Evolutionary conservation across 2,888 invertebrate species (phyloP).

Genomic region (Stegana nigrithorax): DNA sequence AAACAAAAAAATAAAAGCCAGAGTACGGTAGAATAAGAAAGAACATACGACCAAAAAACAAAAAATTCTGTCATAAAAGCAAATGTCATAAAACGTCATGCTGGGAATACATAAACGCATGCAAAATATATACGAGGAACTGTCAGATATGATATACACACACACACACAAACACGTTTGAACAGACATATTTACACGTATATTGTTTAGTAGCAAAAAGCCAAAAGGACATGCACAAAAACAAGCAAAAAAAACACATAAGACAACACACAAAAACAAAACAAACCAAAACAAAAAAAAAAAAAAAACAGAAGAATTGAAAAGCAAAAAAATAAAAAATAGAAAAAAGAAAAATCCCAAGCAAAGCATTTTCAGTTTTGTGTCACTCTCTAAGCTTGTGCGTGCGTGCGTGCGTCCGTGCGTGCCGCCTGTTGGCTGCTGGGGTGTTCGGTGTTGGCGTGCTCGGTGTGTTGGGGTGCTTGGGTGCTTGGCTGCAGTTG

Average conservation of each 20-base stretch:
- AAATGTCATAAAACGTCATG: slow-evolving; percentile 54
- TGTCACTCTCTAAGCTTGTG: too few species aligned
- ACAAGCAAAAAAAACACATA: slow-evolving; percentile 2
- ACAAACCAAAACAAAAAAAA: neutral
- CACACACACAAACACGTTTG: slow-evolving; percentile 2
- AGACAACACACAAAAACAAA: neutral
- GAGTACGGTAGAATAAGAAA: slow-evolving; percentile 32
- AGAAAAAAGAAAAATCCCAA: too few species aligned
- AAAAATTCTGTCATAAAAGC: slow-evolving; percentile 51
- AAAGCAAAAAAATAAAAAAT: too few species aligned
- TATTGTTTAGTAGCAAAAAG: neutral
- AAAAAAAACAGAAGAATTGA: too few species aligned
- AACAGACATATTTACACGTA: neutral
- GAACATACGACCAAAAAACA: slow-evolving; percentile 25
- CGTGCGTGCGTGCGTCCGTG: too few species aligned
- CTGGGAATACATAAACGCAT: slow-evolving; percentile 24
- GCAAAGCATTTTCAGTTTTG: too few species aligned
- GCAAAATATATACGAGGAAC: slow-evolving; percentile 13
- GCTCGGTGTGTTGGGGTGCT: neutral
- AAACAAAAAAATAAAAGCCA: neutral
- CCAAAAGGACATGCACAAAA: neutral
- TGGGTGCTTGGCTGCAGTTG: neutral
- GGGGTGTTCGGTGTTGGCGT: too few species aligned
- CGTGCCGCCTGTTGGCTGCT: too few species aligned
- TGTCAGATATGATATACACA: too few species aligned